phyloP scores from a whole-genome alignment of 2,888 invertebrate species.

The Thumatha senex region DNA sequence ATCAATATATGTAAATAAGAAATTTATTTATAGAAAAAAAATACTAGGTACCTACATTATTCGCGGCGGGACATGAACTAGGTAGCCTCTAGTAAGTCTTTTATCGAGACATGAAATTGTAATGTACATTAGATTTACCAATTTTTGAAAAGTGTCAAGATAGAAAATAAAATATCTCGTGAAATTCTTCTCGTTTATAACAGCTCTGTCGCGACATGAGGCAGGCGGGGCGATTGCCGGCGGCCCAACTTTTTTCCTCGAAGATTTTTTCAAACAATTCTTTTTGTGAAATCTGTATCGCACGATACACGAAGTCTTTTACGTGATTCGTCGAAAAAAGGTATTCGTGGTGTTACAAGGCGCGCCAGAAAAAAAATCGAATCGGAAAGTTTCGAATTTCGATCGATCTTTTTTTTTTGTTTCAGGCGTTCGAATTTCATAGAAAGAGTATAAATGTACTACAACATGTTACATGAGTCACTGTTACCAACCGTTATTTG shows the following conservation, averaged over 20 bases:
- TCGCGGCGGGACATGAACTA: too few relatives aligned
- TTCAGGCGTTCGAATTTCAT: background rate
- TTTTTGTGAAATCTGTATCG: slow-evolving; percentile 72
- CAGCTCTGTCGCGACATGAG: slow-evolving; percentile 50
- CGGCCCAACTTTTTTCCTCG: slow-evolving; percentile 47
- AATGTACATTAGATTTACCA: too few relatives aligned
- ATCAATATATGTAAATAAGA: too few relatives aligned
- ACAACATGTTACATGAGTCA: too few relatives aligned
- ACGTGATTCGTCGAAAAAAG: slow-evolving; percentile 46
- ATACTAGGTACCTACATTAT: too few relatives aligned
- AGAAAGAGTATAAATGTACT: background rate
- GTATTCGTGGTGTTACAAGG: slow-evolving; percentile 20
- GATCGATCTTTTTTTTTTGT: background rate
- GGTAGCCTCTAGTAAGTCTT: too few relatives aligned
- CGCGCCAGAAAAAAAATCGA: slow-evolving; percentile 20
- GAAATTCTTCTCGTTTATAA: slow-evolving; percentile 36
- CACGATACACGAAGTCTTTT: slow-evolving; percentile 65
- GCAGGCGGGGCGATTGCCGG: slow-evolving; percentile 50
- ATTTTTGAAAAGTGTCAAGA: too few relatives aligned
- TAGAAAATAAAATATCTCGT: slow-evolving; percentile 24
- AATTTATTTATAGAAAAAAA: too few relatives aligned
- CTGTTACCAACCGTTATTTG: too few relatives aligned
- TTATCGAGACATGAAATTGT: too few relatives aligned
- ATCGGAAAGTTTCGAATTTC: slow-evolving; percentile 11
- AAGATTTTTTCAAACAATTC: slow-evolving; percentile 47